Conservation (phyloP, 2,888 invertebrate species). For the Campaea margaritaria region DNA sequence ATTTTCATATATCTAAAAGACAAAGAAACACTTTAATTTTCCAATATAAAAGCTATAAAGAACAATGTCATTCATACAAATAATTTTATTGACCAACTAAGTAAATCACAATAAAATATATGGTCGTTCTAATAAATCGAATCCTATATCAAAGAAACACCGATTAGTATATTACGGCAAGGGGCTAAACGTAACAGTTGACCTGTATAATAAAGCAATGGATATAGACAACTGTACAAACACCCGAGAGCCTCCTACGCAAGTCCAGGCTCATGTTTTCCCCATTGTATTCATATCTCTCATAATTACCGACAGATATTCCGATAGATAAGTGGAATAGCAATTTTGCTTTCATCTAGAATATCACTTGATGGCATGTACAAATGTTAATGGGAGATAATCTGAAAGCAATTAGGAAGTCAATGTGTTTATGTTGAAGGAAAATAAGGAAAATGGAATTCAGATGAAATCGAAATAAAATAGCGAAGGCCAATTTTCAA, state of each 20-base stretch:
- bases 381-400: conserved; percentile 24
- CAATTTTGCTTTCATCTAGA: conserved; percentile 34
- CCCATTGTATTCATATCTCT: conserved; percentile 30
- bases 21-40: too few relatives aligned
- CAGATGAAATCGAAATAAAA: not conserved
- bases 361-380: conserved; percentile 13
- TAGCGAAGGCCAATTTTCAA: not conserved
- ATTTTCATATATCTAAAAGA: too few relatives aligned
- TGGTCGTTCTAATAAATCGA: too few relatives aligned
- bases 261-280: conserved; percentile 26
- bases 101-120: too few relatives aligned
- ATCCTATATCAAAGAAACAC: not conserved
- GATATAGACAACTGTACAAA: conserved; percentile 28
- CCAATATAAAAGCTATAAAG: too few relatives aligned
- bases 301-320: conserved; percentile 30
- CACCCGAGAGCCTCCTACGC: conserved; percentile 39
- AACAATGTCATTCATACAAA: too few relatives aligned
- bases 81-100: too few relatives aligned
- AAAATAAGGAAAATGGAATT: conserved; percentile 19
- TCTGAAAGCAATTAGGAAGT: conserved; percentile 25
- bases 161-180: not conserved
- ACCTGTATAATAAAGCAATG: not conserved
- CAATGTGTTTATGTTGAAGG: conserved; percentile 8
- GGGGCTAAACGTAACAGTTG: not conserved
- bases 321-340: conserved; percentile 23